Evolutionary conservation across 2,888 invertebrate genomes (phyloP).

Genomic region (Phytoseiulus persimilis): DNA sequence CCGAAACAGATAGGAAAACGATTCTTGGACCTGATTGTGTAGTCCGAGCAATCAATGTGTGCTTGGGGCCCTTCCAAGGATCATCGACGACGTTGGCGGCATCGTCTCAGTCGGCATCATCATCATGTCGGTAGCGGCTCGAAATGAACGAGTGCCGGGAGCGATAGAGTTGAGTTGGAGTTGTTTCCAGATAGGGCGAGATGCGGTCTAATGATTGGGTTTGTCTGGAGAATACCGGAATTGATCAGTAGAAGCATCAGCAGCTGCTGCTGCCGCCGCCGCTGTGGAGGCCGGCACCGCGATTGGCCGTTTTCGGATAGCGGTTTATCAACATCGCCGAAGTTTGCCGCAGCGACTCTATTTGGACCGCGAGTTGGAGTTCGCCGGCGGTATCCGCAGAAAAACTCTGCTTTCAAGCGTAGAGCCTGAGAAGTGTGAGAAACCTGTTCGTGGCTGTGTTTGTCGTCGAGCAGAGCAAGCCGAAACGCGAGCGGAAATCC

Average conservation of each 20-base stretch:
- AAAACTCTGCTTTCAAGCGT: neutral
- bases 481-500: neutral
- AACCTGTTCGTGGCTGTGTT: neutral
- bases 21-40: neutral
- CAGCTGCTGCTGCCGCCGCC: neutral
- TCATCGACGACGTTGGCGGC: neutral
- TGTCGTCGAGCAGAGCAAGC: neutral
- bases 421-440: neutral
- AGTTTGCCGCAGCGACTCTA: neutral
- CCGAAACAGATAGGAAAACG: neutral
- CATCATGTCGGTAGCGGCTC: neutral
- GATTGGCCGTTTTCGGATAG: too few relatives aligned
- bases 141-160: neutral
- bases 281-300: too few relatives aligned
- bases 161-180: neutral
- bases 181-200: neutral
- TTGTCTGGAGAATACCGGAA: neutral
- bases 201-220: neutral
- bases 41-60: neutral
- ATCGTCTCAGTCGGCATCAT: neutral
- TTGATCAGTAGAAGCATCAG: neutral
- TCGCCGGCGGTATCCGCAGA: neutral
- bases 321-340: neutral
- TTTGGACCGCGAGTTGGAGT: neutral
- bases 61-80: neutral